A percentile compares a stretch with the other conserved stretches of the same genome.
phyloP scores from a whole-genome alignment of 2,113 vertebrate species.

The Sceloporus tristichus region DNA sequence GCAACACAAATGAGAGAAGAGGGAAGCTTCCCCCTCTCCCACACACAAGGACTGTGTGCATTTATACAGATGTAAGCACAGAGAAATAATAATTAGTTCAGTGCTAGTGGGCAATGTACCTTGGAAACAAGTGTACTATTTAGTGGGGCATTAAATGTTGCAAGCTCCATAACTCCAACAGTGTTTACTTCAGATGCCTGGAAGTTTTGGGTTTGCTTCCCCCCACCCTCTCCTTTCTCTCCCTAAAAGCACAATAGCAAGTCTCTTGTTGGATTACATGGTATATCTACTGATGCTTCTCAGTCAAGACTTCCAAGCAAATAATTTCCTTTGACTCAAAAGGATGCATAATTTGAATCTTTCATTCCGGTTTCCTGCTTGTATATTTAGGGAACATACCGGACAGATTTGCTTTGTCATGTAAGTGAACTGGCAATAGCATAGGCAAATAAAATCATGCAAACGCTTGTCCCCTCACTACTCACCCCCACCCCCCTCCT shows the following conservation, averaged over 20 bases:
- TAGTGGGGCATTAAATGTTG: constrained; percentile 49
- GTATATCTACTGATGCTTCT: constrained; percentile 62
- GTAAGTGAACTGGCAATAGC: neutral
- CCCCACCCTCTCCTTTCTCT: constrained; percentile 37
- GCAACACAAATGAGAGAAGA: neutral
- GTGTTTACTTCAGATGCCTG: constrained; percentile 45
- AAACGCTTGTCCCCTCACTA: neutral
- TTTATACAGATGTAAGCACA: neutral
- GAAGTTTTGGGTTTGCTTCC: constrained; percentile 1
- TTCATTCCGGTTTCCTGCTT: neutral
- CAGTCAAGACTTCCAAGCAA: constrained; percentile 56
- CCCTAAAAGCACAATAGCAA: constrained; percentile 40
- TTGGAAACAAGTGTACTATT: constrained; percentile 20
- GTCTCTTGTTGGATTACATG: constrained; percentile 35
- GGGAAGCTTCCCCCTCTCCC: neutral
- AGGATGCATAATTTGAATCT: neutral
- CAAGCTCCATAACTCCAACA: constrained; percentile 13
- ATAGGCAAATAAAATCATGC: neutral
- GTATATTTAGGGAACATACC: neutral
- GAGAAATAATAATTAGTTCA: constrained; percentile 46
- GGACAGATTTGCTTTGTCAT: constrained; percentile 4
- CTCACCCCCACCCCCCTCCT: neutral
- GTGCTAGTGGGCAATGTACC: neutral
- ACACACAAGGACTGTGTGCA: neutral
- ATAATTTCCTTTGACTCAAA: neutral